Evolutionary conservation across 2,797 vertebrate genomes (phyloP), one percentile per base, ranked within the genome.

Genomic region (Acipenser oxyrinchus): DNA sequence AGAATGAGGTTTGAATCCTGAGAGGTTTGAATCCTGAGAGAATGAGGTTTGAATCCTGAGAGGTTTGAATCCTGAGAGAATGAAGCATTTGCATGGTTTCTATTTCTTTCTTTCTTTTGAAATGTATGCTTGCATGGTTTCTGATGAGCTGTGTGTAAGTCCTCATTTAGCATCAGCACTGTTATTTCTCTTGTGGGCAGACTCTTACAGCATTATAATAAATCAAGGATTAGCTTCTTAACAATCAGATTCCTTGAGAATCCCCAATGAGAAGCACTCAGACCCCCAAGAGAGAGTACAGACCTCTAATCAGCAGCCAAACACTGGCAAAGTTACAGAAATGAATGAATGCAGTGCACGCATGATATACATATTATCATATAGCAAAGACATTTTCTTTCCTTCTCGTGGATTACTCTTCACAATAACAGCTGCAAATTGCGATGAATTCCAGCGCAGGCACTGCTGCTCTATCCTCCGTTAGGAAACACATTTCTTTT

Each of bases 161-260:
- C 13, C 55, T n/a, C 2, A 10, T 12, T 15, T 11, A 58, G 6
- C 55, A 53, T 2, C 2, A 13, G 12, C 55, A 0, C 6, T 11
- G 12, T 58, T n/a, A n/a, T 7, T 11, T 58, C 55, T 58, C 55
- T 13, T 1, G 12, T n/a, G 55, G 55, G 55, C 11, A 12, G 9
- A 11, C 11, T 9, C 55, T 58, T 13, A 53, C 51, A 8, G 51
- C 11, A 53, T 53, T 53, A 53, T 53, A 8, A 13, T 58, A n/a
- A 6, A 58, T 58, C 55, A n/a, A 58, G 55, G 55, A 58, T 58
- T 58, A 58, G 13, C 55, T 58, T 58, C 55, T 12, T 58, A 58
- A 15, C 55, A 58, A 58, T 58, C 55, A 13, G 55, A 12, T n/a
- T 58, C 55, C 55, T 58, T 13, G 9, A 58, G 6, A 58, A 10